A percentile compares a stretch with the other conserved stretches of the same genome.
Evolutionary conservation across 2,888 invertebrate genomes (phyloP).

Genomic region (Eupithecia centaureata): DNA sequence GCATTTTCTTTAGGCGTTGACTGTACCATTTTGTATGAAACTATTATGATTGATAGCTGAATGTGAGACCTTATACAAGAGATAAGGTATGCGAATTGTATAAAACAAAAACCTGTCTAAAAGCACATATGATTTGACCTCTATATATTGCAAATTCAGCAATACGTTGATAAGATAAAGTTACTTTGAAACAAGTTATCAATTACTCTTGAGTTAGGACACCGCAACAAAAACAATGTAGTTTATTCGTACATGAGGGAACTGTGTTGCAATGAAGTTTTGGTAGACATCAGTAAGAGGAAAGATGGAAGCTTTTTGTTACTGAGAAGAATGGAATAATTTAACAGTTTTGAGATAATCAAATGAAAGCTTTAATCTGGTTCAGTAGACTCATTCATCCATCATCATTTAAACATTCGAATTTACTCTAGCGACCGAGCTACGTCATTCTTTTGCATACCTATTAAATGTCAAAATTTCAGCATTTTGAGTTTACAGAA

Average conservation of each 20-base stretch:
- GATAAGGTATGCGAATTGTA: slow-evolving; percentile 24
- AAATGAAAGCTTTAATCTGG: too few species aligned
- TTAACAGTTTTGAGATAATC: too few species aligned
- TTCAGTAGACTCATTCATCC: too few species aligned
- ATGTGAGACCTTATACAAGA: slow-evolving; percentile 27
- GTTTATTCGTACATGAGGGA: background rate
- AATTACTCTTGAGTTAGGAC: background rate
- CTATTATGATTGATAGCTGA: slow-evolving; percentile 39
- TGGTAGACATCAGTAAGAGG: background rate
- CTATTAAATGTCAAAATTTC: too few species aligned
- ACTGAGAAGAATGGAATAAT: background rate
- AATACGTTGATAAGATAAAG: background rate
- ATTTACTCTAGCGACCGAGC: too few species aligned
- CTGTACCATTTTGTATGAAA: slow-evolving; percentile 22
- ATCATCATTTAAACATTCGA: too few species aligned
- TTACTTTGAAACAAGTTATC: background rate
- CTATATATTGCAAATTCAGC: slow-evolving; percentile 1
- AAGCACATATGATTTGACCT: slow-evolving; percentile 13
- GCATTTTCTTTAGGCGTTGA: background rate
- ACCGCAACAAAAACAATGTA: background rate
- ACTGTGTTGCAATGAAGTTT: background rate
- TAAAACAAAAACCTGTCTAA: slow-evolving; percentile 25
- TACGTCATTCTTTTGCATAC: too few species aligned
- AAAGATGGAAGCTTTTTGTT: background rate
- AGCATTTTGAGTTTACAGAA: too few species aligned